Conservation (phyloP, 1,140 invertebrate genomes). For the Cyclina sinensis region DNA sequence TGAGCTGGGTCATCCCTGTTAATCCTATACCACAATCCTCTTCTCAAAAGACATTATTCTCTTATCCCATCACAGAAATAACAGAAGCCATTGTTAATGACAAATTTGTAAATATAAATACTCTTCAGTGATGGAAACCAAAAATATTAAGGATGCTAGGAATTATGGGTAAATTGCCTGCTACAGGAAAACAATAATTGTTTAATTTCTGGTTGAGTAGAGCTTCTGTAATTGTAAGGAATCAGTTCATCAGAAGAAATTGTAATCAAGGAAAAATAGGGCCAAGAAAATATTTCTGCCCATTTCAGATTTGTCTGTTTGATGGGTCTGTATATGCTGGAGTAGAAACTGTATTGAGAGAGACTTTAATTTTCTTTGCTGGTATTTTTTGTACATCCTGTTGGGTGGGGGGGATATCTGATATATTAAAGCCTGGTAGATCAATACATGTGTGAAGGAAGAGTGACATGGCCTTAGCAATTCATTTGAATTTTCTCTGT, state of each 20-base stretch:
- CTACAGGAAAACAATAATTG: constrained; percentile 42
- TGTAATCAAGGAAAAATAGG: constrained; percentile 8
- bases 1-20: neutral
- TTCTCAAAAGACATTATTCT: too few relatives aligned
- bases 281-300: neutral
- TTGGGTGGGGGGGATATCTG: neutral
- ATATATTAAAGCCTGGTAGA: constrained; percentile 7
- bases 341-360: neutral
- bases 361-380: constrained; percentile 12
- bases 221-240: neutral
- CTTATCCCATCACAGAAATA: too few relatives aligned
- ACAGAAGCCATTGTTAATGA: constrained; percentile 27
- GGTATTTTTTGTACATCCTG: too few relatives aligned
- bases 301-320: constrained; percentile 7
- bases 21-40: neutral
- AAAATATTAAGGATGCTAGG: constrained; percentile 38
- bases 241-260: constrained; percentile 41
- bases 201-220: constrained; percentile 56
- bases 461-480: constrained; percentile 14
- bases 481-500: constrained; percentile 29
- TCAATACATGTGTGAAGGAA: constrained; percentile 1
- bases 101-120: constrained; percentile 39
- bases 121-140: constrained; percentile 38
- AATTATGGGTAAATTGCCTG: constrained; percentile 43
- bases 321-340: neutral